Base-by-base conservation (phyloP, 1,140 invertebrate species). In the Trissolcus basalis region DNA sequence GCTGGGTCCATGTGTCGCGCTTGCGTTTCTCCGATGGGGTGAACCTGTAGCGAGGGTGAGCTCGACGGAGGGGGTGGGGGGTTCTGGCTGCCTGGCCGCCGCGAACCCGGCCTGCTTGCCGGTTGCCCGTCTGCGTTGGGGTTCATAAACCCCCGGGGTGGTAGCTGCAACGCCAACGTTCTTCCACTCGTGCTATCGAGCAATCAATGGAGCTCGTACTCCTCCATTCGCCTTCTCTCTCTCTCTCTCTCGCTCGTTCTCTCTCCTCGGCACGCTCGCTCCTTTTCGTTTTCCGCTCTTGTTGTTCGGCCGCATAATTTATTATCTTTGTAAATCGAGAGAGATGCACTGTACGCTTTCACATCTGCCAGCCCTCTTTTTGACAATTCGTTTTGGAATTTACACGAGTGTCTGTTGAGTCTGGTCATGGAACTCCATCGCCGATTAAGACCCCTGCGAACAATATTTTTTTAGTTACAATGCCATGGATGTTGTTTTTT, bases 1-100 rank as follows among this genome's bases (percentile, higher is more conserved):
- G 76, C 82, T 85, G 82, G 85, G 85, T 87, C 85, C 85, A 86
- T 87, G 85, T 85, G 85, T 85, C 84, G 85, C 85, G 83, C 84
- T 80, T 85, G 84, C 85, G 84, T 85, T 85, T 83, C 61, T 78
- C 76, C 80, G 63, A 69, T 77, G 75, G 85, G 85, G 83, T 86
- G 82, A 85, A 85, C 83, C 83, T 82, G 83, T 82, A 80, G 83
- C 78, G 80, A 84, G 83, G 85, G 83, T 82, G 81, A 82, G 77
- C 74, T 75, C 58, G 74, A 48, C 59, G 58, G 65, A 69, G 73
- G 54, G 44, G 77, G 45, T 48, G 19, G 13, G 16, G 44, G 11
- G 44, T 36, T 55, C 36, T 33, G 51, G 58, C 60, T 65, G 69
- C 60, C 69, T 60, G 60, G 69, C 49, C 69, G 55, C 60, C 47